Base-by-base conservation (phyloP, 1,140 invertebrate species). In the Thaumatotibia leucotreta region DNA sequence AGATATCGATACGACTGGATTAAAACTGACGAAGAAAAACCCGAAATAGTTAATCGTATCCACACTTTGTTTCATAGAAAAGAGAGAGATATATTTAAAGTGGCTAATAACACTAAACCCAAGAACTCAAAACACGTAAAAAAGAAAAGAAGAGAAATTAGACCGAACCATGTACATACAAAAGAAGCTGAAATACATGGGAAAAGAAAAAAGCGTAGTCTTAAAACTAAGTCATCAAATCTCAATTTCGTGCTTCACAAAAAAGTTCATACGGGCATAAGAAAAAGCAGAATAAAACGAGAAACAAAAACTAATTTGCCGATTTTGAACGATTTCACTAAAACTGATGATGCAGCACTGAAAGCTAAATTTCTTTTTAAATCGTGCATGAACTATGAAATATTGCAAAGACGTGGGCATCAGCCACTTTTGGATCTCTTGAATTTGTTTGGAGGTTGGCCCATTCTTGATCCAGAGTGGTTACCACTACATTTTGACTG, bases 301-400 rank as follows among this genome's bases (percentile, higher is more conserved):
- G 39, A 77, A 22, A 65, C 20, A 10, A 72, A 91, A 31, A 39
- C 77, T 1, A 86, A 80, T 64, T 70, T 70, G 33, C 75, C 75
- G 9, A 73, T 82, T 45, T 45, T 17, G 20, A 17, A 45, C 6
- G 39, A 45, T 9, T 45, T 20, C 1, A 45, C 39, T 20, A 45
- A 45, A 45, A 45, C 39, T 39, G 79, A 92, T 10, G 93, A 94
- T 75, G 95, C 96, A 0, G 92, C 93, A 24, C 61, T 93, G 0
- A 97, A 97, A 88, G 96, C 95, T 0, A 97, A 96, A 83, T 91
- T 94, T 82, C 91, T 98, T 0, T 98, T 96, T 77, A 92, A 93
- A 71, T 97, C 96, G 0, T 98, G 97, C 73, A 96, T 97, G 93
- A 96, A 98, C 83, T 93, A 94, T 84, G 93, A 94, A 27, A 91